A percentile compares a stretch with the other conserved stretches of the same genome.
These are phyloP conservation scores for Sebastes aleutianus DNA, from an alignment of 2,797 vertebrate genomes.

Conservation along the genomic window DNA sequence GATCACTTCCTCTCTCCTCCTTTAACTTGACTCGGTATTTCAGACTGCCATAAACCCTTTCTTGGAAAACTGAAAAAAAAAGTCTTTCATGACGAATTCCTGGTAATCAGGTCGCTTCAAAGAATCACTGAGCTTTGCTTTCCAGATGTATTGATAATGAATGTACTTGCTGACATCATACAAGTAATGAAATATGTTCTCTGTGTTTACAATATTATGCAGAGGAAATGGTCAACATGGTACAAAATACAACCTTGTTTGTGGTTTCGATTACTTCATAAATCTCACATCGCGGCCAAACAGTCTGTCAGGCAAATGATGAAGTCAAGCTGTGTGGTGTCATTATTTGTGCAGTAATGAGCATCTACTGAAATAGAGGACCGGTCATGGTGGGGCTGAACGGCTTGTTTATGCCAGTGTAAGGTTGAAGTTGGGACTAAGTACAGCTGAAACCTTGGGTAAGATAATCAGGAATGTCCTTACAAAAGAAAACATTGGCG, in stretches of 20 bases:
- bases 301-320: conserved; percentile 14
- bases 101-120: conserved; percentile 9
- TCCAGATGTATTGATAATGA: neutral
- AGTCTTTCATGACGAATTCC: conserved; percentile 17
- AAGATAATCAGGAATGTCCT: neutral
- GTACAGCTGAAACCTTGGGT: neutral
- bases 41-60: conserved; percentile 41
- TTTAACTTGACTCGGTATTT: conserved; percentile 56
- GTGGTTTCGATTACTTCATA: neutral
- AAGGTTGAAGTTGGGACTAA: neutral
- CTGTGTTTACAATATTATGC: neutral
- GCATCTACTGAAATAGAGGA: conserved; percentile 12
- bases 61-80: conserved; percentile 31
- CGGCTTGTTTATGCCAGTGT: conserved; percentile 12
- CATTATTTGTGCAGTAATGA: conserved; percentile 3
- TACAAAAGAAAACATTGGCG: neutral
- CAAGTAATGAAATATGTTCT: neutral
- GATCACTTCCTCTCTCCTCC: conserved; percentile 67
- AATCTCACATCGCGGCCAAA: conserved; percentile 10
- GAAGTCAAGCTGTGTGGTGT: conserved; percentile 16
- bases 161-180: neutral
- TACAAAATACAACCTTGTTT: neutral
- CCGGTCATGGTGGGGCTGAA: neutral
- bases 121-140: neutral
- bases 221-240: neutral